Evolutionary conservation across 2,888 invertebrate species (phyloP).

Genomic region (Ferrisia virgata): DNA sequence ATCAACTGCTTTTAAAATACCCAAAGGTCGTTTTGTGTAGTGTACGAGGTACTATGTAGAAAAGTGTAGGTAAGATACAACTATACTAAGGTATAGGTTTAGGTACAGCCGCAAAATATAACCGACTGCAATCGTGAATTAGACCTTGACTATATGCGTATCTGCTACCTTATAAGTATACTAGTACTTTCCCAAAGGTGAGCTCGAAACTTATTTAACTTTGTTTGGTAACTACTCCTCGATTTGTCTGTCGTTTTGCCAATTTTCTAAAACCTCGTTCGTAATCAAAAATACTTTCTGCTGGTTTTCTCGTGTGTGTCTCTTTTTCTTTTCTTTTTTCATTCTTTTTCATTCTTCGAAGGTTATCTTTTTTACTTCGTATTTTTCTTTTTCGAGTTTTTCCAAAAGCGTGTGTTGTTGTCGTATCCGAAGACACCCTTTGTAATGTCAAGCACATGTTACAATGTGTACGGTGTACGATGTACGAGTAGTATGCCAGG

Average conservation of each 20-base stretch:
- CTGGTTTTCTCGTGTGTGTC: not conserved
- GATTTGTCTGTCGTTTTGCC: not conserved
- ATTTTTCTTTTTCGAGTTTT: not conserved
- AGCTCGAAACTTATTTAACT: constrained; percentile 28
- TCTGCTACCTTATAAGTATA: not conserved
- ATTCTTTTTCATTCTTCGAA: not conserved
- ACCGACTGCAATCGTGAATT: constrained; percentile 13
- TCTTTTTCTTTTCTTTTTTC: no score
- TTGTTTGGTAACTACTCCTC: constrained; percentile 14
- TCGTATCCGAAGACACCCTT: not conserved
- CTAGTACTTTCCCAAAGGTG: constrained; percentile 20
- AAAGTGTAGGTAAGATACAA: no score
- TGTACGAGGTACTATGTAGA: not conserved
- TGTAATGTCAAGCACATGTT: not conserved
- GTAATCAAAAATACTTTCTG: constrained; percentile 18
- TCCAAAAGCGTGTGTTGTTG: not conserved
- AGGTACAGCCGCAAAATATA: not conserved
- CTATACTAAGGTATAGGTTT: no score
- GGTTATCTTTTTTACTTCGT: not conserved
- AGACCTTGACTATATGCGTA: not conserved
- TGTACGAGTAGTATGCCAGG: no score
- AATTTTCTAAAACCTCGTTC: not conserved
- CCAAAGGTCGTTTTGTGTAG: constrained; percentile 7
- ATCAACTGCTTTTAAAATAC: constrained; percentile 20
- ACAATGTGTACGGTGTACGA: no score